phyloP scores from a whole-genome alignment of 2,113 vertebrate genomes.

The Girardinichthys multiradiatus region DNA sequence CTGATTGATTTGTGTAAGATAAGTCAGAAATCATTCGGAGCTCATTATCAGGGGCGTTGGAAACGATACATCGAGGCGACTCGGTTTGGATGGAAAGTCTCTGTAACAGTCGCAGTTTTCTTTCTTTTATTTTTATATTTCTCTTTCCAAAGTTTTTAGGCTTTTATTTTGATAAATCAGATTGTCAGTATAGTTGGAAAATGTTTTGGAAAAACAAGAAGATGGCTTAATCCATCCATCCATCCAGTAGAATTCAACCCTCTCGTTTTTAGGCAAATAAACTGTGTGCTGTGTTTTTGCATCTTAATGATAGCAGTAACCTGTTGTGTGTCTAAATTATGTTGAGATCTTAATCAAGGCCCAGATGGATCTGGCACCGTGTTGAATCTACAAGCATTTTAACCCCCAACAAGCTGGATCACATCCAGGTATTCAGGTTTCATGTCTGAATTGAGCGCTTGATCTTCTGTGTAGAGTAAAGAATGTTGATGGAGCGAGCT shows the following conservation, averaged over 20 bases:
- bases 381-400: slow-evolving; percentile 20
- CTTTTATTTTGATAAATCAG: neutral
- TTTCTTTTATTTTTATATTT: neutral
- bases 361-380: slow-evolving; percentile 1
- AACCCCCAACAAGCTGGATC: slow-evolving; percentile 31
- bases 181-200: too few species aligned
- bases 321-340: slow-evolving; percentile 20
- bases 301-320: neutral
- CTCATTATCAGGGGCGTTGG: slow-evolving; percentile 19
- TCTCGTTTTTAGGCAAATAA: neutral
- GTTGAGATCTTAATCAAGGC: slow-evolving; percentile 29
- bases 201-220: too few species aligned
- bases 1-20: slow-evolving; percentile 45
- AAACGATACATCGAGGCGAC: slow-evolving; percentile 25
- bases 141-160: neutral
- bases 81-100: slow-evolving; percentile 1
- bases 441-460: slow-evolving; percentile 10
- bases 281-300: neutral
- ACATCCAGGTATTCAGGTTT: slow-evolving; percentile 15
- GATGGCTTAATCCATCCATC: too few species aligned
- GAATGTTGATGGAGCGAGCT: neutral
- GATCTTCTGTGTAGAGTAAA: slow-evolving; percentile 4
- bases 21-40: slow-evolving; percentile 8
- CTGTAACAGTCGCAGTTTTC: neutral
- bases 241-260: neutral